Base-by-base conservation (phyloP, 2,113 vertebrate genomes). In the Odocoileus hemionus region DNA sequence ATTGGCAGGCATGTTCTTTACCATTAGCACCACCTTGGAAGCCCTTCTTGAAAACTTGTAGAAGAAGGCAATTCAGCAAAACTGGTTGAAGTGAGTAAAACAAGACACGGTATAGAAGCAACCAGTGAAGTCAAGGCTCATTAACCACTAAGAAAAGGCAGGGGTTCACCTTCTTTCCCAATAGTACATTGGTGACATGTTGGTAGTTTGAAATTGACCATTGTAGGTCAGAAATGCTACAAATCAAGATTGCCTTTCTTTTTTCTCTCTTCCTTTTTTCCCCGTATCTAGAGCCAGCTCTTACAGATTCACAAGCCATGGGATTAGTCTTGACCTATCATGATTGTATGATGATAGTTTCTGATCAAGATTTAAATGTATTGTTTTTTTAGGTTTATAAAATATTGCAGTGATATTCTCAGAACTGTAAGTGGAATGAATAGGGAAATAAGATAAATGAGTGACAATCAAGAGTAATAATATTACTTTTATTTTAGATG, bases 301-400 rank as follows among this genome's bases (percentile, higher is more conserved):
- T 92, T 89, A 64, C 67, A 96, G 60, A 95, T 96, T 95, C 96
- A 21, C 54, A 93, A 96, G n/a, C 10, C n/a, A 39, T 0, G 21
- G 19, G 10, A 23, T 70, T 2, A 39, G 10, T 39, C 67, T 70
- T 39, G n/a, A 70, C 19, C 67, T 70, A 70, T 39, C 67, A 39
- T 70, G 67, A 70, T 23, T 39, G 2, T 70, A 70, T 13, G 67
- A 39, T 70, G n/a, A 39, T 39, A 76, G 4, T 57, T 96, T 94
- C 84, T 96, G 78, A 94, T 61, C 57, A 95, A 70, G 28, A 85
- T 83, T 96, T 16, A 89, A 92, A 67, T 79, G 39, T 39, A 28
- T 60, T 92, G n/a, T 92, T 92, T 84, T 30, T 61, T 90, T 86
- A 89, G 28, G 30, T 50, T 89, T 93, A 54, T 67, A 58, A 76